Percentiles rank a stretch among this genome's conserved stretches.
Evolutionary conservation across 2,113 vertebrate species (phyloP).

Genomic region (Ciconia stormi): DNA sequence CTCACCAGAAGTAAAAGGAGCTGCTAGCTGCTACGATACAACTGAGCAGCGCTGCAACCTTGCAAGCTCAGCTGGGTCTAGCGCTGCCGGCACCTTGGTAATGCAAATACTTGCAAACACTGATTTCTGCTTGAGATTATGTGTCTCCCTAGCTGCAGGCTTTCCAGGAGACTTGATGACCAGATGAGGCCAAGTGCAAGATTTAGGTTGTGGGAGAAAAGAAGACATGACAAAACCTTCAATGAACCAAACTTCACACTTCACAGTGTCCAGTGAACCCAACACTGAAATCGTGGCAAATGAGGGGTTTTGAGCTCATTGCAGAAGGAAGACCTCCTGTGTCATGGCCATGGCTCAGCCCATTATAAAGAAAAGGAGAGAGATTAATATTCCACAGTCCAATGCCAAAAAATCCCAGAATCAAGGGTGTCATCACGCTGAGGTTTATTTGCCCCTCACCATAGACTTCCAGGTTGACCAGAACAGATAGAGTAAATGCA

Average conservation of each 20-base stretch:
- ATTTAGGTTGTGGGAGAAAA: neutral
- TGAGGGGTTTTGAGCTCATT: neutral
- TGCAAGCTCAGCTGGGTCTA: neutral
- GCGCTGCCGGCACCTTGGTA: rapidly evolving
- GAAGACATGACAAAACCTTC: neutral
- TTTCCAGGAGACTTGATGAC: neutral
- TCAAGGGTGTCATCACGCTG: neutral
- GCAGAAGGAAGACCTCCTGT: neutral
- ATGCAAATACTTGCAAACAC: neutral
- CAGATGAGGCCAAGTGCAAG: neutral
- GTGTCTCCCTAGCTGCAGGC: neutral
- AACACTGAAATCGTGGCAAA: rapidly evolving
- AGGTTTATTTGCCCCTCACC: neutral
- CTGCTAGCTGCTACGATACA: neutral
- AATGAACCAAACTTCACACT: neutral
- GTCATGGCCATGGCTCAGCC: neutral
- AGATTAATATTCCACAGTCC: neutral
- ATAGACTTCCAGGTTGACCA: neutral
- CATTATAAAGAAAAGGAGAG: neutral
- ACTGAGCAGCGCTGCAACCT: neutral
- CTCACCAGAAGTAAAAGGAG: neutral
- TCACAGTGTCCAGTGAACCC: rapidly evolving
- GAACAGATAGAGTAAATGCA: neutral
- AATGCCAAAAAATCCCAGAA: neutral
- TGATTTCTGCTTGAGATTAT: neutral